Base-by-base conservation (phyloP, 1,140 invertebrate species). In the Bombus huntii region DNA sequence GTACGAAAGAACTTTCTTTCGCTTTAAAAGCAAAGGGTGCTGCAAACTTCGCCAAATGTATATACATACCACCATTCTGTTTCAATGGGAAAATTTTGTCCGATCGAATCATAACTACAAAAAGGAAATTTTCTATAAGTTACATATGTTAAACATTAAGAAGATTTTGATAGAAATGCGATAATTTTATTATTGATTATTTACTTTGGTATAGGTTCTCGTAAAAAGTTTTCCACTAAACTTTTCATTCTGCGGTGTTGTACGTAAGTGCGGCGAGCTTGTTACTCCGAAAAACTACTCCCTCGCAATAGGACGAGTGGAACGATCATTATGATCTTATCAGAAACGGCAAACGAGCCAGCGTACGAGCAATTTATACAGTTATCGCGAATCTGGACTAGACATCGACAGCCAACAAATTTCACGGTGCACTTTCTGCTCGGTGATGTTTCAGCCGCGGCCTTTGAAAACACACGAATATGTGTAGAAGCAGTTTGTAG, bases 271-370 rank as follows among this genome's bases (percentile, higher is more conserved):
- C 3, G 15, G 18, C 1, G 3, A 22, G 13, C 28, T n/a, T 73
- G 6, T 73, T 73, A 47, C n/a, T 31, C 8, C 3, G 15, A 31
- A 73, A 22, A 10, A 15, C 5, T 73, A 31, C 6, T 53, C 18
- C 8, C 1, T 8, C 28, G 28, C 42, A 22, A 44, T 59, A 9
- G 15, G 25, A 37, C 25, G 39, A 28, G 13, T 18, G 25, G 18
- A 59, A 31, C 9, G 37, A 31, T 78, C 65, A 65, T 78, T 65
- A 78, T 78, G 39, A 65, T 65, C 22, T 42, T 78, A 78, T 65
- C 59, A 42, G 59, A 34, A 78, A 31, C 1, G 15, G 13, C 25
- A 22, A 77, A 77, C 37, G 75, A n/a, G 12, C 5, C 18, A 25
- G 6, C 22, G 28, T 39, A 28, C n/a, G 18, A n/a, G 10, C 0